Evolutionary conservation across 2,797 vertebrate species (phyloP).

Genomic region (Tapera naevia): DNA sequence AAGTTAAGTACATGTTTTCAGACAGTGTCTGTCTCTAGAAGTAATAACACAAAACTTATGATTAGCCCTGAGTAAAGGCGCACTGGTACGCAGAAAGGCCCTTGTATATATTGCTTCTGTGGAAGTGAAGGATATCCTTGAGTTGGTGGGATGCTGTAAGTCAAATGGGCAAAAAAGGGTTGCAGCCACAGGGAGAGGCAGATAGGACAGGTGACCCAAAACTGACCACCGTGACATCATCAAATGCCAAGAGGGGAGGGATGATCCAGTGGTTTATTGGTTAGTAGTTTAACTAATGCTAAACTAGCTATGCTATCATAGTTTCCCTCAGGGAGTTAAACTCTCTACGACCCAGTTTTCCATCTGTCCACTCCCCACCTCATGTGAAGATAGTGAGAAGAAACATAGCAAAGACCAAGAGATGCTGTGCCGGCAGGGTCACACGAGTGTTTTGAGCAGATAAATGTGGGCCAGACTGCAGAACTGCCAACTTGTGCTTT

Average conservation of each 20-base stretch:
- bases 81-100: too few species aligned
- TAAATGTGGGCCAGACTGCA: not conserved
- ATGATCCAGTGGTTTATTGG: not conserved
- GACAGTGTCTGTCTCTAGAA: too few species aligned
- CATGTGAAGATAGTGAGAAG: not conserved
- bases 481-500: not conserved
- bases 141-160: too few species aligned
- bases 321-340: not conserved
- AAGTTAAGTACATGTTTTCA: too few species aligned
- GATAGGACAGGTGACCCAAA: too few species aligned
- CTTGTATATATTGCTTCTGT: too few species aligned
- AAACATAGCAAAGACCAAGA: not conserved
- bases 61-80: too few species aligned
- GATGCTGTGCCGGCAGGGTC: not conserved
- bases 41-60: too few species aligned
- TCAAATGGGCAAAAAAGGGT: too few species aligned
- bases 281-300: not conserved
- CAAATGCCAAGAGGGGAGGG: not conserved
- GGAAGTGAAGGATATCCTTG: too few species aligned
- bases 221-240: too few species aligned
- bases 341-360: not conserved
- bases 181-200: too few species aligned
- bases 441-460: accelerated
- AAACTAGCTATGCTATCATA: not conserved
- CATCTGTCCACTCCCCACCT: not conserved